Percentiles rank a stretch among this genome's conserved stretches.
These are phyloP conservation scores for Mercenaria mercenaria DNA, from an alignment of 1,140 invertebrate genomes.

Conservation along the genomic window DNA sequence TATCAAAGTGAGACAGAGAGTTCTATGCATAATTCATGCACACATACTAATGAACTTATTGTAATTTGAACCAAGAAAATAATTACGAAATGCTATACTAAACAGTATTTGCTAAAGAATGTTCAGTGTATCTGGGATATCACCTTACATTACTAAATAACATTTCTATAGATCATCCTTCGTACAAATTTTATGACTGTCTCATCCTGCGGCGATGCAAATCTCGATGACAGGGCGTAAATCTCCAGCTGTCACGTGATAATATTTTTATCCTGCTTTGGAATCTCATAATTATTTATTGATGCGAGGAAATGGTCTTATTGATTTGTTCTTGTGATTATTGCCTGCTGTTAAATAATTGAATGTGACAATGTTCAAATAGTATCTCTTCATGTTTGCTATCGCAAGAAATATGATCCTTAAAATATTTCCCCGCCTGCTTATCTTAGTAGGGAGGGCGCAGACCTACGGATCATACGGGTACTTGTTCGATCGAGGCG, in stretches of 20 bases:
- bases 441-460: too few relatives aligned
- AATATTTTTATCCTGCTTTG: slow-evolving; percentile 4
- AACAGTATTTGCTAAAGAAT: background rate
- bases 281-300: background rate
- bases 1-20: too few relatives aligned
- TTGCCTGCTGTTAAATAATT: background rate
- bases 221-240: background rate
- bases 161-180: slow-evolving; percentile 8
- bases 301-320: background rate
- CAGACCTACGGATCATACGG: too few relatives aligned
- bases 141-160: background rate
- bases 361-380: background rate
- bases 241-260: slow-evolving; percentile 7
- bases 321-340: slow-evolving; percentile 2
- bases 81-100: background rate
- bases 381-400: background rate
- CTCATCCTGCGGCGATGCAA: background rate
- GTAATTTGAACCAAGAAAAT: too few relatives aligned
- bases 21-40: too few relatives aligned
- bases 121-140: background rate
- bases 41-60: too few relatives aligned
- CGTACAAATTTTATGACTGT: background rate
- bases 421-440: background rate
- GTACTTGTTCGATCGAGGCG: too few relatives aligned
- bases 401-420: background rate